Base-by-base conservation (phyloP, 2,113 vertebrate species). In the Ivindomyrus marchei region DNA sequence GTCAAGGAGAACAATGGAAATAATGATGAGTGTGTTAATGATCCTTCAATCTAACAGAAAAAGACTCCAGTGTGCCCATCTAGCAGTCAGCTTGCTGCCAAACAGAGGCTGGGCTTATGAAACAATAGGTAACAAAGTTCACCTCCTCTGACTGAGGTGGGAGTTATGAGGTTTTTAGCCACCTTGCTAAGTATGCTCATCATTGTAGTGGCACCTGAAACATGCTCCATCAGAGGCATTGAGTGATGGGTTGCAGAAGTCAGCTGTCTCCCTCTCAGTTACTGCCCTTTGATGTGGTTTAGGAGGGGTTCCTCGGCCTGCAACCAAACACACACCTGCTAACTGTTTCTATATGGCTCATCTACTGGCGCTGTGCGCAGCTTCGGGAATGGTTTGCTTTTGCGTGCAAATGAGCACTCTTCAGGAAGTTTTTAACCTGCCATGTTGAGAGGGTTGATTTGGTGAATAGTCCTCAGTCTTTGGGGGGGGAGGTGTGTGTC, bases 271-370 rank as follows among this genome's bases (percentile, higher is more conserved):
- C 90, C 17, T 31, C 94, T 94, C 93, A 89, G 90, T 93, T 93
- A 90, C 90, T 91, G 93, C 91, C 92, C 89, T 91, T 89, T 80
- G 89, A 86, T 93, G 93, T 93, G 92, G 92, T 94, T 93, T 85
- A 87, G 62, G 89, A 85, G 88, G 90, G 89, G 83, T 92, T 91
- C 92, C 92, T 91, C 91, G 90, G 46, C 88, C 92, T 92, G 93
- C 92, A 92, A 91, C 93, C 92, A 90, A 90, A 91, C 89, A 84
- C 91, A 94, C 95, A 95, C 94, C 94, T 95, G 94, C 90, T 93
- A 93, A 90, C 92, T 92, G 90, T 93, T 93, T 90, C 90, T 93
- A 52, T 93, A 88, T 88, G 92, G 88, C 90, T 83, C 58, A n/a
- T 42, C 4, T 39, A 89, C 90, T 85, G 53, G 39, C 21, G 27